Conservation (phyloP, 2,888 invertebrate species). For the Drosophila subquinaria region DNA sequence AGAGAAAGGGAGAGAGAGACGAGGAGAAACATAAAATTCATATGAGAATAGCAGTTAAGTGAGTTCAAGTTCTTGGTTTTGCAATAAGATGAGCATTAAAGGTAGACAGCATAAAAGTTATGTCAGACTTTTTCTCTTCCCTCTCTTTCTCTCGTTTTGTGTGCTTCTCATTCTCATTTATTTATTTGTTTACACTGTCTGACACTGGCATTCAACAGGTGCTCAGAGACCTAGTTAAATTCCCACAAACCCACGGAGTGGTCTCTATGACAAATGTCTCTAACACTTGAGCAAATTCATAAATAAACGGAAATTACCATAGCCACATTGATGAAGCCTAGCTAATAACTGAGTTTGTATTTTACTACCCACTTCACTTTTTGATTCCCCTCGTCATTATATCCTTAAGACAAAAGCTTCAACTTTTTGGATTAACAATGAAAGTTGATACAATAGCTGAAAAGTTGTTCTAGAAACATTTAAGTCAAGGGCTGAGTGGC, state of each 20-base stretch:
- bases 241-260: constrained; percentile 19
- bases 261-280: constrained; percentile 15
- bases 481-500: not conserved
- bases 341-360: constrained; percentile 7
- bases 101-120: constrained; percentile 62
- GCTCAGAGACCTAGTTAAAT: constrained; percentile 38
- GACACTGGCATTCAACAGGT: constrained; percentile 57
- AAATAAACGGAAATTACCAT: constrained; percentile 30
- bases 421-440: constrained; percentile 15
- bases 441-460: constrained; percentile 22
- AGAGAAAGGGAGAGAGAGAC: constrained; percentile 7
- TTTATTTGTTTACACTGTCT: constrained; percentile 33
- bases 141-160: not conserved
- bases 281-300: constrained; percentile 15
- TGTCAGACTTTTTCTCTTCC: constrained; percentile 45
- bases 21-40: constrained; percentile 16
- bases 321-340: constrained; percentile 45
- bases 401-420: constrained; percentile 26
- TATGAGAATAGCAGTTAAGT: constrained; percentile 52
- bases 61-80: constrained; percentile 79
- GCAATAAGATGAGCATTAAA: constrained; percentile 65
- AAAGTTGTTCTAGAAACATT: constrained; percentile 22
- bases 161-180: not conserved
- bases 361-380: not conserved
- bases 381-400: constrained; percentile 7